Base-by-base conservation (phyloP, 2,797 vertebrate species). In the Falco concolor region DNA sequence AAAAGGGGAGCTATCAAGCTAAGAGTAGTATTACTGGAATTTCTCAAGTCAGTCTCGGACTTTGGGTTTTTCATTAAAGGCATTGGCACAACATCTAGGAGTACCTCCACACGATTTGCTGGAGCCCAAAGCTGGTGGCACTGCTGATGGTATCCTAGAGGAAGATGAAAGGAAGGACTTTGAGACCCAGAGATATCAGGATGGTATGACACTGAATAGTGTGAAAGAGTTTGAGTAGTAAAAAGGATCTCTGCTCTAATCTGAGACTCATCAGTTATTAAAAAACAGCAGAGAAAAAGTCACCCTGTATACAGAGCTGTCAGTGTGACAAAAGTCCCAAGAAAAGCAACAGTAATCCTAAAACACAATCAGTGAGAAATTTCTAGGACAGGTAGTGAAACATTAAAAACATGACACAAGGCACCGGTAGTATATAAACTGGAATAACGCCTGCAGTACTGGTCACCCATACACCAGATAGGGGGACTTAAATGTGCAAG, bases 381-480 rank as follows among this genome's bases (percentile, higher is more conserved):
- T 81, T 78, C 40, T 68, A 75, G n/a, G 13, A 36, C 0, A 5
- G 17, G 17, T 21, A 40, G 12, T 52, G 11, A 90, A 90, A 40
- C 6, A 75, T 34, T 32, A 54, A 85, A 64, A 44, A 5, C 5
- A 65, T 0, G 0, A 32, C 10, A 32, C 2, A 12, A 67, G 25
- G 25, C 12, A 25, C 3, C 21, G 14, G 13, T 30, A 65, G 42
- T 40, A 65, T 8, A 47, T 18, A 67, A 67, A 78, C 16, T 30
- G 47, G 34, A 87, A 8, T 13, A 76, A 45, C 0, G 4, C 10
- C 38, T 65, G 45, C 42, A 85, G 2, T 72, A 68, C 49, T 79
- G 30, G 27, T n/a, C 50, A 82, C 24, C 16, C 0, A 0, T 18
- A 53, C 1, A 2, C 25, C 80, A 74, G 17, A 56, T 15, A 47